phyloP scores from a whole-genome alignment of 1,140 invertebrate genomes.

The Meloidogyne floridensis region DNA sequence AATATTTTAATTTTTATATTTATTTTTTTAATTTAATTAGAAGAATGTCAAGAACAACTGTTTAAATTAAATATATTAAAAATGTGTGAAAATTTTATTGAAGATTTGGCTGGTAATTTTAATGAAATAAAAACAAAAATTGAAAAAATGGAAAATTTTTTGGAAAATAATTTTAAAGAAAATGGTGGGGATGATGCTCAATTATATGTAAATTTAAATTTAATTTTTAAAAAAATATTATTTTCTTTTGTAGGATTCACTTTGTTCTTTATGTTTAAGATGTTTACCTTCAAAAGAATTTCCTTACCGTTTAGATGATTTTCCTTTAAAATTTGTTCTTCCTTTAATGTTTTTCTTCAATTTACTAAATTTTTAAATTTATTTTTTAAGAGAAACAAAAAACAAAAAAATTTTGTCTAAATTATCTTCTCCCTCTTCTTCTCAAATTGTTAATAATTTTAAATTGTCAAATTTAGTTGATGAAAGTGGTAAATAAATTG shows the following conservation, averaged over 20 bases:
- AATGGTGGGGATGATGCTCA: not conserved
- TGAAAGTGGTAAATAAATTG: not conserved
- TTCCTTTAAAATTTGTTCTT: slow-evolving; percentile 49
- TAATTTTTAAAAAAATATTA: not conserved
- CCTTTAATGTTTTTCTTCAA: slow-evolving; percentile 11
- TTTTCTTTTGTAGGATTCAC: slow-evolving; percentile 52
- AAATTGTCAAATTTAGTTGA: not conserved
- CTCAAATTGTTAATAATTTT: not conserved
- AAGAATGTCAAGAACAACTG: slow-evolving; percentile 43
- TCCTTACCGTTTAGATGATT: slow-evolving; percentile 40
- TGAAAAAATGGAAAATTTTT: slow-evolving; percentile 31
- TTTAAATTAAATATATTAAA: slow-evolving; percentile 34
- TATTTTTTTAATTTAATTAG: slow-evolving; percentile 9
- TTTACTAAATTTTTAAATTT: too few relatives aligned
- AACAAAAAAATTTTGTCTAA: too few relatives aligned
- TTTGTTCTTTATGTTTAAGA: slow-evolving; percentile 55
- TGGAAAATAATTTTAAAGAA: not conserved
- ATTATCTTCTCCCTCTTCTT: slow-evolving; percentile 4
- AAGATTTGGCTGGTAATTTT: slow-evolving; percentile 14
- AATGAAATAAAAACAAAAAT: too few relatives aligned
- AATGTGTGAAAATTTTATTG: slow-evolving; percentile 45
- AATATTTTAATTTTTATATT: slow-evolving; percentile 20
- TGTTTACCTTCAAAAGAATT: slow-evolving; percentile 52
- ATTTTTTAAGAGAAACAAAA: too few relatives aligned
- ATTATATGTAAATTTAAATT: not conserved